Evolutionary conservation across 35 echinoderm and acorn worm species (phyloP).

Genomic region (Acanthaster planci): DNA sequence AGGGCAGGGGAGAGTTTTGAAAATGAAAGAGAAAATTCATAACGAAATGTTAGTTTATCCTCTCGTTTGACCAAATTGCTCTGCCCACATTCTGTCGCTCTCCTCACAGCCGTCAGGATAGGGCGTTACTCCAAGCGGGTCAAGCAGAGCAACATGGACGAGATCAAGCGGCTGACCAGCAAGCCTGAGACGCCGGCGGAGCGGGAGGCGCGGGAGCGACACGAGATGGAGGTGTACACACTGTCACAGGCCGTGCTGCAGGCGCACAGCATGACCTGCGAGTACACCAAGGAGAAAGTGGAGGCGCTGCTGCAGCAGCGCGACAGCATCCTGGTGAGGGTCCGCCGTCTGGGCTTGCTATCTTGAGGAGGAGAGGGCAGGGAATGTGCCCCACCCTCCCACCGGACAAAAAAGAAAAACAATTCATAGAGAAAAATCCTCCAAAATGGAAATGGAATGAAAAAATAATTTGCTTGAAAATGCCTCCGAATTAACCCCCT

Average conservation of each 20-base stretch:
- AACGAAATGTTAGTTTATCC: no score
- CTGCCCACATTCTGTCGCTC: neutral
- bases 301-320: constrained; percentile 41
- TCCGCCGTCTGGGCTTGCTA: no score
- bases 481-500: no score
- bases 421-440: no score
- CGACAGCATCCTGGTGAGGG: constrained; percentile 82
- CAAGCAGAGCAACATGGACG: constrained; percentile 83
- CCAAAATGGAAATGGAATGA: no score
- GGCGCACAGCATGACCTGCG: constrained; percentile 67
- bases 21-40: no score
- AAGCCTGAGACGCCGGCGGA: constrained; percentile 84
- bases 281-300: constrained; percentile 64
- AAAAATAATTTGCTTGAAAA: no score
- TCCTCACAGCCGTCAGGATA: constrained; percentile 84
- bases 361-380: no score
- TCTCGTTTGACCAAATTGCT: neutral
- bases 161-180: constrained; percentile 69
- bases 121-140: constrained; percentile 94
- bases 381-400: no score
- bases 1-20: no score
- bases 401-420: no score
- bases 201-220: constrained; percentile 75
- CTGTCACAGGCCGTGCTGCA: constrained; percentile 79
- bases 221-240: constrained; percentile 85